phyloP scores from a whole-genome alignment of 2,888 invertebrate species.

The Melieria crassipennis region DNA sequence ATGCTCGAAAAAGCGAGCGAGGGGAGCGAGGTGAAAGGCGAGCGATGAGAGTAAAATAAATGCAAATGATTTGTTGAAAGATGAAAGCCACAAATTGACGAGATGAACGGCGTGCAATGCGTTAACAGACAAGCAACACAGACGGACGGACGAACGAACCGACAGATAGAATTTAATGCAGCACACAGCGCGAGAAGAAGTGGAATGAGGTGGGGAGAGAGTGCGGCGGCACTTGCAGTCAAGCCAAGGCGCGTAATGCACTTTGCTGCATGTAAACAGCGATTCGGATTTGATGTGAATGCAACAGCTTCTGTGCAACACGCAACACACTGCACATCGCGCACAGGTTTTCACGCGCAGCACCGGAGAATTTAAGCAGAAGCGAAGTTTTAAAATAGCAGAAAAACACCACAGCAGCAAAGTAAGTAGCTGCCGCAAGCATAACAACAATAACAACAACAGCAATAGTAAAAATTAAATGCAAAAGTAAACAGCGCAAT shows the following conservation, averaged over 20 bases:
- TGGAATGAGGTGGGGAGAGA: not conserved
- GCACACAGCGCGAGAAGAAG: not conserved
- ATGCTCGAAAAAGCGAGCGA: not conserved
- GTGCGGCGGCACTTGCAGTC: not conserved
- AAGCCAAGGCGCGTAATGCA: not conserved
- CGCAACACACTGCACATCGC: too few species aligned
- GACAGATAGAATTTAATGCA: not conserved
- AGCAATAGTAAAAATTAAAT: constrained; percentile 8
- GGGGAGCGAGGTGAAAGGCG: not conserved
- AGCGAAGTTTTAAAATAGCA: constrained; percentile 31
- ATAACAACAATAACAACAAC: constrained; percentile 13
- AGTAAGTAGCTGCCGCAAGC: constrained; percentile 22
- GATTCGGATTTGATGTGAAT: not conserved
- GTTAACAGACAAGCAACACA: not conserved
- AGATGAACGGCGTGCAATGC: constrained; percentile 2
- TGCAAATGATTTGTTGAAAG: constrained; percentile 17
- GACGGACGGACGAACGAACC: not conserved
- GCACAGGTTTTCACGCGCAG: not conserved
- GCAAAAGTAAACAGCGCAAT: constrained; percentile 11
- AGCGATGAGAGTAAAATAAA: constrained; percentile 6
- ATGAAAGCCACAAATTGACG: constrained; percentile 12
- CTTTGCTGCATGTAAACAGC: not conserved
- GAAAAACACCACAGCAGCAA: constrained; percentile 31
- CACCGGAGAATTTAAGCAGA: not conserved
- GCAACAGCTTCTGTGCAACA: not conserved